Evolutionary conservation across 2,113 vertebrate genomes (phyloP), one percentile per base, ranked within the genome.

Genomic region (Pipa parva): DNA sequence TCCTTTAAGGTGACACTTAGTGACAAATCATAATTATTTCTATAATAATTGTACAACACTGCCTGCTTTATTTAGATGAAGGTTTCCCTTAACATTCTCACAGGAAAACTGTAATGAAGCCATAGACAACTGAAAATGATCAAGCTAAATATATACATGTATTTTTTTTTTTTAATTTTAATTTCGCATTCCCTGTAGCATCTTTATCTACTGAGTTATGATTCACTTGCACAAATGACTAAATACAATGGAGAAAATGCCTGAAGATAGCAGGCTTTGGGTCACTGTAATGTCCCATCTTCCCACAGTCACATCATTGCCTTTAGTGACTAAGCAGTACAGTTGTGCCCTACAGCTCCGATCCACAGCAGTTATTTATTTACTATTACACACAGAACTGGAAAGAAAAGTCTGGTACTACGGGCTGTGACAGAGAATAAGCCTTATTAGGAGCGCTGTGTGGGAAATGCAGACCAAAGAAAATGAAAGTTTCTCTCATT

Each of bases 241-340:
- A n/a, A n/a, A n/a, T n/a, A n/a, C n/a, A n/a, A n/a, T 4, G n/a
- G 28, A 42, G 24, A 4, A 39, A 36, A 27, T 39, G 49, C 15
- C 11, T 54, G 62, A 17, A n/a, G 2, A 18, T 3, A 12, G 17
- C 24, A 27, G 20, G 18, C 62, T 49, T 33, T 1, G 27, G 62
- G 62, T 49, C 59, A 27, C 6, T 28, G 21, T 64, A 55, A 55
- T 64, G 50, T 64, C 63, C 63, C 63, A 42, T 64, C 50, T 55
- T 64, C 27, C 29, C 10, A 64, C 17, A 42, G 31, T 63, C 48
- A 26, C 61, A 25, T 52, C 61, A 37, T 49, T 20, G 31, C 63
- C 21, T 4, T 12, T 5, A 36, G 63, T 64, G 50, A 64, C 61
- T 27, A 27, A 55, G 33, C 50, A 39, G 63, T 55, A 45, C 63